A percentile compares a stretch with the other conserved stretches of the same genome.
phyloP scores from a whole-genome alignment of 1,140 invertebrate genomes.

The Venustaconcha ellipsiformis region DNA sequence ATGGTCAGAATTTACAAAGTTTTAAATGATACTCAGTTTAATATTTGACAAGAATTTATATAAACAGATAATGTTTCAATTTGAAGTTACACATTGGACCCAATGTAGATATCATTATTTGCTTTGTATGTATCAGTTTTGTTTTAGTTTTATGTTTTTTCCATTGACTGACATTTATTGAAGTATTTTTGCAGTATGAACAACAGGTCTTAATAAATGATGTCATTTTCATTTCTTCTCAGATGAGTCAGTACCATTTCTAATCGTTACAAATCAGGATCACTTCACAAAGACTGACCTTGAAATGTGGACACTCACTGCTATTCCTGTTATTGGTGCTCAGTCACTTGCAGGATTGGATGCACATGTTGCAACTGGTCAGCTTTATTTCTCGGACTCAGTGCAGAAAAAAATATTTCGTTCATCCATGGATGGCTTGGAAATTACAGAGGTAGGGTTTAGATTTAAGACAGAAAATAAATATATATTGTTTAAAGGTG shows the following conservation, averaged over 20 bases:
- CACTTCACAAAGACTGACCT: slow-evolving; percentile 45
- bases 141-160: no score
- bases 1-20: no score
- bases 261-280: slow-evolving; percentile 50
- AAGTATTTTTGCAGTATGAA: no score
- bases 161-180: no score
- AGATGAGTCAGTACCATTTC: slow-evolving; percentile 48
- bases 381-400: slow-evolving; percentile 57
- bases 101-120: no score
- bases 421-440: slow-evolving; percentile 48
- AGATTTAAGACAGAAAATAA: not conserved
- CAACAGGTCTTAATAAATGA: no score
- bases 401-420: slow-evolving; percentile 55
- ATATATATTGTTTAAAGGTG: not conserved
- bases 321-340: slow-evolving; percentile 39
- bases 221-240: slow-evolving; percentile 1
- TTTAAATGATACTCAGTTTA: no score
- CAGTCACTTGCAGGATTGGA: slow-evolving; percentile 51
- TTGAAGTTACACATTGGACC: no score
- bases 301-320: slow-evolving; percentile 32
- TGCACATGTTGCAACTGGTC: slow-evolving; percentile 43
- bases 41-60: no score
- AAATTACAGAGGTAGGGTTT: slow-evolving; percentile 51
- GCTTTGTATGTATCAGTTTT: no score
- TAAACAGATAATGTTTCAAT: no score